Evolutionary conservation across 2,888 invertebrate species (phyloP).

Genomic region (Aspidapion aeneum): DNA sequence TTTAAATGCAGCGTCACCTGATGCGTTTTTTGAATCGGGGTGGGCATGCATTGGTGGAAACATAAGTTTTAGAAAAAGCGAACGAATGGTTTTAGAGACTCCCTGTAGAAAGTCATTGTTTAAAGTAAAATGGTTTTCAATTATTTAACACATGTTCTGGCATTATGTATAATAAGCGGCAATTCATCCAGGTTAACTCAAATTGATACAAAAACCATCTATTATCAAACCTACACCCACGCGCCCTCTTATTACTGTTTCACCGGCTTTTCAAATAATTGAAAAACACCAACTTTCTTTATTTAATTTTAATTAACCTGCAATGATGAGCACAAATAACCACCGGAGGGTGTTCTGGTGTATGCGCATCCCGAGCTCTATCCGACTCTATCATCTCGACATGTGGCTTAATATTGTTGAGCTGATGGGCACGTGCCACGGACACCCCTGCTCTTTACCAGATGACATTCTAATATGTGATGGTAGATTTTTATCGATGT

Average conservation of each 20-base stretch:
- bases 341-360: conserved; percentile 25
- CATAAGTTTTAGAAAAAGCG: too few relatives aligned
- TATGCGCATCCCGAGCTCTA: too few relatives aligned
- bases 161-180: too few relatives aligned
- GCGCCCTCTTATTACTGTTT: background rate
- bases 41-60: too few relatives aligned
- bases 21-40: too few relatives aligned
- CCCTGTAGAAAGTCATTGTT: too few relatives aligned
- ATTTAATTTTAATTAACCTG: conserved; percentile 29
- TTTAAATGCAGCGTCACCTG: too few relatives aligned
- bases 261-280: background rate
- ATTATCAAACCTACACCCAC: background rate
- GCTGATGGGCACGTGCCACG: conserved; percentile 28
- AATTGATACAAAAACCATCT: background rate
- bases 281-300: background rate
- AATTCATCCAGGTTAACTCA: too few relatives aligned
- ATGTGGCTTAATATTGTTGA: conserved; percentile 23
- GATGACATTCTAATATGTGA: conserved; percentile 29
- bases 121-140: too few relatives aligned
- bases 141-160: too few relatives aligned
- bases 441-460: conserved; percentile 22
- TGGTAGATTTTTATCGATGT: conserved; percentile 22
- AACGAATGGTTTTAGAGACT: too few relatives aligned
- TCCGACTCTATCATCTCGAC: conserved; percentile 21
- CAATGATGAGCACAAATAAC: conserved; percentile 26